Base-by-base conservation (phyloP, 2,888 invertebrate genomes). In the Oxystoma pomonae region DNA sequence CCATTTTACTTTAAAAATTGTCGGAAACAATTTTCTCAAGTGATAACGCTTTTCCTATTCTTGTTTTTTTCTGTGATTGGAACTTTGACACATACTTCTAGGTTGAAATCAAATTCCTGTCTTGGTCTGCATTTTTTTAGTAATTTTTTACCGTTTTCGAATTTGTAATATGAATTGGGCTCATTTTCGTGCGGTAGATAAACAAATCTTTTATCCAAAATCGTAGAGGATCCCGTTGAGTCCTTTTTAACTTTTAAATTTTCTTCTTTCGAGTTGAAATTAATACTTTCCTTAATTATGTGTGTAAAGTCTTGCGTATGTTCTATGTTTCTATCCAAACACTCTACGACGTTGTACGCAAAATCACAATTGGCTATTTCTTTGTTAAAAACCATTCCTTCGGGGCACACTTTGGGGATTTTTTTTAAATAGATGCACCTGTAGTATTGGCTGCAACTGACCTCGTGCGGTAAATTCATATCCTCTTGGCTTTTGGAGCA, bases 331-430 rank as follows among this genome's bases (percentile, higher is more conserved):
- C 51, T 58, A n/a, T 21, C 35, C 9, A 35, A 21, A 22, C 66
- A 68, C 1, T 67, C 63, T 1, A 73, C 73, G 1, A 73, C 73
- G 57, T 69, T 69, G 51, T 69, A 70, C 20, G 67, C 70, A 61
- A 68, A 68, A 60, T 74, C 74, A 61, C 75, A 75, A 53, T 71
- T 69, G 49, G 68, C 64, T 20, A 69, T 65, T 16, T 61, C 60
- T 1, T 64, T 56, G 58, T 73, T 74, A 61, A 73, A 75, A 19
- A 73, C 65, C 63, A 73, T 68, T 18, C 68, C 69, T 18, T 67
- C 66, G 1, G 72, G 72, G 61, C 75, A 75, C 21, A 62, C 59
- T 55, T 69, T 69, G 9, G 69, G 55, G n/a, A 73, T 68, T 64
- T 68, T 68, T 58, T 20, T 58, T 3, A 72, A 71, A 57, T 72